Percentiles rank a stretch among this genome's conserved stretches.
phyloP scores from a whole-genome alignment of 2,888 invertebrate genomes.

The Scaptomyza polygonia region DNA sequence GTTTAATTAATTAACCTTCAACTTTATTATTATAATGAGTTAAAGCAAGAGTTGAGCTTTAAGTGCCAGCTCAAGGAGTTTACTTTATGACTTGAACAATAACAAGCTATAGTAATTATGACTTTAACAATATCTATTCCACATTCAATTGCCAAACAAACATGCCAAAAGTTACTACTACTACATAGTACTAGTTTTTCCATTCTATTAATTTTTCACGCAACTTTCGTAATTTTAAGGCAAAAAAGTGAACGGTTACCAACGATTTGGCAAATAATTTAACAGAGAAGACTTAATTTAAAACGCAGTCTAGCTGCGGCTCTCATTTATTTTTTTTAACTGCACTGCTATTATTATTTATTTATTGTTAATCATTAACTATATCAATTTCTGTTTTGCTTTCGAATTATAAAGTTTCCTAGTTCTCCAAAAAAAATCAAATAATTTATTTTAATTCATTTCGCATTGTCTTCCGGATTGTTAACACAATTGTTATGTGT shows the following conservation, averaged over 20 bases:
- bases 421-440: not conserved
- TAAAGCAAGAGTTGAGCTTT: slow-evolving; percentile 11
- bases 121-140: slow-evolving; percentile 24
- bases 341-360: not conserved
- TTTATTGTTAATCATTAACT: not conserved
- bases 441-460: slow-evolving; percentile 8
- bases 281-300: slow-evolving; percentile 21
- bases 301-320: slow-evolving; percentile 10
- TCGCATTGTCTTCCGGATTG: slow-evolving; percentile 14
- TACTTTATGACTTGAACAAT: slow-evolving; percentile 20
- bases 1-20: slow-evolving; percentile 43
- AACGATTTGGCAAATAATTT: slow-evolving; percentile 37
- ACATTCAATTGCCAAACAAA: slow-evolving; percentile 44
- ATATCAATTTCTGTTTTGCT: not conserved
- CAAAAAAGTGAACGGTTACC: slow-evolving; percentile 62
- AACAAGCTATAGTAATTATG: slow-evolving; percentile 10
- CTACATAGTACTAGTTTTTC: slow-evolving; percentile 38
- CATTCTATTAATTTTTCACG: slow-evolving; percentile 72
- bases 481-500: slow-evolving; percentile 5
- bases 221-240: slow-evolving; percentile 64
- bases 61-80: slow-evolving; percentile 18
- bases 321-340: slow-evolving; percentile 19
- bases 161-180: slow-evolving; percentile 5
- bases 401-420: slow-evolving; percentile 2
- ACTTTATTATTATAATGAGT: slow-evolving; percentile 9